A percentile compares a stretch with the other conserved stretches of the same genome.
These are phyloP conservation scores for Pteropus rufus DNA, from an alignment of 2,797 vertebrate species.

Conservation along the genomic window DNA sequence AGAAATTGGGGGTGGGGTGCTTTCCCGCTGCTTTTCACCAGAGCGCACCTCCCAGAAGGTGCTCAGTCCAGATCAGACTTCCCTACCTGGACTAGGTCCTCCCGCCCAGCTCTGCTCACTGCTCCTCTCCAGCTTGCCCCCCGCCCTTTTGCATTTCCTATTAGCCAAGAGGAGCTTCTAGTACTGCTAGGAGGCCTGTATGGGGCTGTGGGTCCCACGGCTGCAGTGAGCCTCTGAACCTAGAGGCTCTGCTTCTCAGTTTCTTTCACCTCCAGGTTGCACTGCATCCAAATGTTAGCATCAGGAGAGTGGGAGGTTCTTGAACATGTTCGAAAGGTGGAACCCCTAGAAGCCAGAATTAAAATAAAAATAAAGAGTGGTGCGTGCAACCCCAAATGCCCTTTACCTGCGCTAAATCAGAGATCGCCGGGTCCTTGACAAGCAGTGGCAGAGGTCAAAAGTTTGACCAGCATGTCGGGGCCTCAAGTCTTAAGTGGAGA, in stretches of 20 bases:
- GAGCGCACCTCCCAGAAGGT: neutral
- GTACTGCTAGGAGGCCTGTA: neutral
- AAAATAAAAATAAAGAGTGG: neutral
- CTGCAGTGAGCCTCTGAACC: neutral
- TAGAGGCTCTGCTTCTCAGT: neutral
- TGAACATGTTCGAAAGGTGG: neutral
- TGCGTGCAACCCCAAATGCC: neutral
- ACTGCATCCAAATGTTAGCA: constrained; percentile 11
- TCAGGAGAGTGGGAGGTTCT: neutral
- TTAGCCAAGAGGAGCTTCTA: neutral
- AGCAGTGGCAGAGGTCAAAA: neutral
- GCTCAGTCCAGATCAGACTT: too few relatives aligned
- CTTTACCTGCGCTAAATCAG: neutral
- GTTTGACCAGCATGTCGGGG: neutral
- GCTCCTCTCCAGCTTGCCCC: neutral
- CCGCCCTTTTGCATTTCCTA: neutral
- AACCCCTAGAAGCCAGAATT: neutral
- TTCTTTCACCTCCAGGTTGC: constrained; percentile 34
- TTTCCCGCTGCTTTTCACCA: neutral
- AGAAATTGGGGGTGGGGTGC: neutral
- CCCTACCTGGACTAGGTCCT: neutral
- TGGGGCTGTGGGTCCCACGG: neutral
- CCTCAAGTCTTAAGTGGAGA: neutral
- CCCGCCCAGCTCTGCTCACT: accelerated
- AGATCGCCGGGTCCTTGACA: neutral